Conservation (phyloP, 2,797 vertebrate species). For the Enteromius anoplus region DNA sequence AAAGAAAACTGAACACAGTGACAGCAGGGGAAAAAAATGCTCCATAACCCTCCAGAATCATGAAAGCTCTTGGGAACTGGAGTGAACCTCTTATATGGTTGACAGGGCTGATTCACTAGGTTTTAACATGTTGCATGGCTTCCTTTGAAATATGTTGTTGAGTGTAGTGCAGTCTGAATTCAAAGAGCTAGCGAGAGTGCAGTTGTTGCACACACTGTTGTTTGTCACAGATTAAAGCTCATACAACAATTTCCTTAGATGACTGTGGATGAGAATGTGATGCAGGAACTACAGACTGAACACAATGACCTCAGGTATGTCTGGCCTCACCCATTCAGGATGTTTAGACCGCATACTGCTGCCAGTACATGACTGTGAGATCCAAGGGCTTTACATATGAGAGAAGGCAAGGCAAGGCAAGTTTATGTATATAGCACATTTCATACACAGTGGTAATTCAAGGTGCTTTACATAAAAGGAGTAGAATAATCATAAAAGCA, state of each 20-base stretch:
- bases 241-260: not conserved
- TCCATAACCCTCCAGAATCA: conserved; percentile 35
- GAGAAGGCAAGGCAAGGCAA: too few relatives aligned
- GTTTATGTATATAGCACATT: too few relatives aligned
- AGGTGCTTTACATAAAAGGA: too few relatives aligned
- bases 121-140: not conserved
- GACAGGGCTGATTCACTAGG: conserved; percentile 5
- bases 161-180: conserved; percentile 11
- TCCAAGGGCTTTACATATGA: not conserved
- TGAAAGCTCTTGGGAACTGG: conserved; percentile 14
- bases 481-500: too few relatives aligned
- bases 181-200: not conserved
- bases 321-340: not conserved
- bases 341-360: conserved; percentile 4
- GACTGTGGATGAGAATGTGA: conserved; percentile 12
- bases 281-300: not conserved
- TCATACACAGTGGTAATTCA: too few relatives aligned
- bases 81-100: not conserved
- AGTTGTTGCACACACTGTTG: not conserved
- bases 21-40: conserved; percentile 64
- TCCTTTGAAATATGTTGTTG: not conserved
- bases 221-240: conserved; percentile 3
- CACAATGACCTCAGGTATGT: conserved; percentile 9
- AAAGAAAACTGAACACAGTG: conserved; percentile 46
- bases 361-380: not conserved